phyloP scores from a whole-genome alignment of 2,797 vertebrate species.

The Sorex maritimensis region DNA sequence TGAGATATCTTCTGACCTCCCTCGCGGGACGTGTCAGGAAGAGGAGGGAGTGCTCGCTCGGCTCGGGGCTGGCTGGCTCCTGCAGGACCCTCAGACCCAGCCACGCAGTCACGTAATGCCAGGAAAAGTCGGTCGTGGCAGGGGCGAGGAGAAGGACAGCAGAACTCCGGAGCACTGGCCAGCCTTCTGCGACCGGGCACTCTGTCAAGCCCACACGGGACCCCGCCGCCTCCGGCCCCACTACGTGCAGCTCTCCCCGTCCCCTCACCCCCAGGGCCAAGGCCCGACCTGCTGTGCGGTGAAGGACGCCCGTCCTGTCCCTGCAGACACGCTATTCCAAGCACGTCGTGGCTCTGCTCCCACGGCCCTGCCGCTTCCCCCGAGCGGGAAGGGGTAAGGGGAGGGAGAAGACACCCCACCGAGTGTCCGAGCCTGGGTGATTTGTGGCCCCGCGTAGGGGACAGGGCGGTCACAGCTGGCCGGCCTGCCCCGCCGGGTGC shows the following conservation, averaged over 20 bases:
- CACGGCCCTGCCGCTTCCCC: constrained; percentile 88
- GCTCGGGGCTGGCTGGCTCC: background rate
- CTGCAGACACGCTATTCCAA: constrained; percentile 89
- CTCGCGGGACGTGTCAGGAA: background rate
- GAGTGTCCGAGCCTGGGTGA: constrained; percentile 88
- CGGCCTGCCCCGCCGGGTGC: constrained; percentile 91
- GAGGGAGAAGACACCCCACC: constrained; percentile 83
- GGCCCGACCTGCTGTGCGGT: constrained; percentile 81
- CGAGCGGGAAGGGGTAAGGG: constrained; percentile 86
- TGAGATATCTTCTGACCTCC: too few species aligned
- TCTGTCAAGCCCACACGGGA: constrained; percentile 33
- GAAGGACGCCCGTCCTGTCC: constrained; percentile 86
- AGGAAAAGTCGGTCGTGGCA: constrained; percentile 11
- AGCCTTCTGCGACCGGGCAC: background rate
- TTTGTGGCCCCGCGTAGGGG: constrained; percentile 90
- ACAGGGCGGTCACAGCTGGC: constrained; percentile 91
- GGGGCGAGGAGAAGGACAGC: constrained; percentile 8
- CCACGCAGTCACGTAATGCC: background rate
- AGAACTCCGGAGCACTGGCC: constrained; percentile 28
- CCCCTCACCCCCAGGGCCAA: constrained; percentile 81
- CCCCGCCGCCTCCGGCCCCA: background rate
- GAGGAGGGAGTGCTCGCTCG: background rate
- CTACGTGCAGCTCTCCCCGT: constrained; percentile 88
- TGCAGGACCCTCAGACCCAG: background rate
- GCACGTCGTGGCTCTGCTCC: constrained; percentile 91